Percentiles rank a stretch among this genome's conserved stretches.
These are phyloP conservation scores for Mythimna ferrago DNA, from an alignment of 2,888 invertebrate genomes.

Conservation along the genomic window DNA sequence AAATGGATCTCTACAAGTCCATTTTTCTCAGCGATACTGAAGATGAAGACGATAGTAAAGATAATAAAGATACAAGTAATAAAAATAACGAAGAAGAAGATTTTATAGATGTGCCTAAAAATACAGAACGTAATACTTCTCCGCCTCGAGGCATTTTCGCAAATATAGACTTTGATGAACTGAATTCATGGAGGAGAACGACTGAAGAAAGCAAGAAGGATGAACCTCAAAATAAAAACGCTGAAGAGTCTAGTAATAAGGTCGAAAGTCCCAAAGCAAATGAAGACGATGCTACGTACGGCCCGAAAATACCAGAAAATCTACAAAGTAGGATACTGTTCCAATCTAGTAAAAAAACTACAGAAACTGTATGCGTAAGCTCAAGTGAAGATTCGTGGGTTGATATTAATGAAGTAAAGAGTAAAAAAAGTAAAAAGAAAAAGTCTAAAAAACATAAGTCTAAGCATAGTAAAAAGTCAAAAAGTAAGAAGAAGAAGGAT, in stretches of 20 bases:
- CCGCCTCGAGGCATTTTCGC: slow-evolving; percentile 94
- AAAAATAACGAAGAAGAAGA: slow-evolving; percentile 58
- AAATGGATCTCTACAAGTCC: slow-evolving; percentile 96
- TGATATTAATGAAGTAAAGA: slow-evolving; percentile 83
- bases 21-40: slow-evolving; percentile 96
- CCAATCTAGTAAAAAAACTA: slow-evolving; percentile 63
- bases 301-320: slow-evolving; percentile 91
- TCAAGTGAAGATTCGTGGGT: slow-evolving; percentile 89
- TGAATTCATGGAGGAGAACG: slow-evolving; percentile 86
- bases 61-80: slow-evolving; percentile 14
- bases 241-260: slow-evolving; percentile 29
- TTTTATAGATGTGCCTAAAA: slow-evolving; percentile 85
- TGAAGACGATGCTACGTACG: slow-evolving; percentile 79
- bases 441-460: slow-evolving; percentile 86
- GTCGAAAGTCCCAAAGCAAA: slow-evolving; percentile 18
- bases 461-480: slow-evolving; percentile 84
- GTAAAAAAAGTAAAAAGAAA: slow-evolving; percentile 85
- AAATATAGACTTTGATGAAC: slow-evolving; percentile 91
- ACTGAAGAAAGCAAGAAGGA: slow-evolving; percentile 34
- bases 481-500: slow-evolving; percentile 86
- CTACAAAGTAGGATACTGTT: slow-evolving; percentile 75
- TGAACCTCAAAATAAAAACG: slow-evolving; percentile 39
- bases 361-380: slow-evolving; percentile 64
- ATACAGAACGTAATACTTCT: slow-evolving; percentile 92
- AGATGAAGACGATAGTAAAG: slow-evolving; percentile 82